Base-by-base conservation (phyloP, 2,888 invertebrate genomes). In the Pteria penguin region DNA sequence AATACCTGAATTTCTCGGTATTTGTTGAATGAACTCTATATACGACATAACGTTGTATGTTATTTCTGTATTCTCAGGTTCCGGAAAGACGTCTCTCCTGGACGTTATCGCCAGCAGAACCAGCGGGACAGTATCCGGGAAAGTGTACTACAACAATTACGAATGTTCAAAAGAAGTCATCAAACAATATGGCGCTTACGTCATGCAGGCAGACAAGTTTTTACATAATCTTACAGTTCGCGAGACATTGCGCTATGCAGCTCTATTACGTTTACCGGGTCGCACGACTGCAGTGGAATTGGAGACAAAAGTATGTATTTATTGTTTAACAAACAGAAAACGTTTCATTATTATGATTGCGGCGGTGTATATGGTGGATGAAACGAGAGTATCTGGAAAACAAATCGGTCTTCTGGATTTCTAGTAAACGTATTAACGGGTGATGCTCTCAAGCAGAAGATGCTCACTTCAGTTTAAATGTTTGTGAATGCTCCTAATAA, bases 81-180 rank as follows among this genome's bases (percentile, higher is more conserved):
- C 97, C 82, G 98, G 98, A 0, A 99, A 99, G 91, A 95, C 97
- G 57, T 98, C 98, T 0, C 94, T 99, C 2, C 93, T 99, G 18
- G 98, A 98, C 92, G 97, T 98, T 14, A 97, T 98, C 74, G 92
- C 93, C 0, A 90, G 92, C 31, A 87, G 94, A 66, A 95, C 96
- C 0, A 74, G 78, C 14, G 87, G 89, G 8, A 78, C 79, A 18
- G 81, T 86, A 14, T 82, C 82, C 2, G 89, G 89, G 0, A 79
- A 82, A 45, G 82, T 88, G 29, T 84, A 82, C 76, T 85, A 83
- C 71, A 85, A 86, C 62, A 83, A 85, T 33, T 68, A 78, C 29
- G 82, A 79, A 31, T 86, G 88, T 62, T 85, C 82, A 1, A 63
- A 70, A 26, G 98, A 68, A 93, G 96, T 2, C 93, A 98, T 14